Evolutionary conservation across 2,888 invertebrate genomes (phyloP).

Genomic region (Drosophila picticornis): DNA sequence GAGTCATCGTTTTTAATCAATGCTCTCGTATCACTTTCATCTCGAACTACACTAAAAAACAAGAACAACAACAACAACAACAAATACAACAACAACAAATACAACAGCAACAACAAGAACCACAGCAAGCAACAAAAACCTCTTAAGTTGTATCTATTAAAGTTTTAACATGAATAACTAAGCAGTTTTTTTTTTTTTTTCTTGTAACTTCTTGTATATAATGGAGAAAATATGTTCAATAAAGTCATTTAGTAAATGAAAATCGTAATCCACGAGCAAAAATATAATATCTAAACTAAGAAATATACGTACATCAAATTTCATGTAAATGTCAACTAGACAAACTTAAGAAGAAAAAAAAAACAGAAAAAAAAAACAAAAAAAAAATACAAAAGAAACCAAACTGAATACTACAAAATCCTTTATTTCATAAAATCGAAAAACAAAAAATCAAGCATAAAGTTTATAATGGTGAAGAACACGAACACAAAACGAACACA

Average conservation of each 20-base stretch:
- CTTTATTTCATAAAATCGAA: conserved; percentile 39
- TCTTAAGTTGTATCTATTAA: conserved; percentile 6
- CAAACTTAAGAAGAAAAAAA: conserved; percentile 34
- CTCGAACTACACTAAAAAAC: conserved; percentile 18
- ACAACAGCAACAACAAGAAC: conserved; percentile 9
- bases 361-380: conserved; percentile 5
- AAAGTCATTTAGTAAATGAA: conserved; percentile 40
- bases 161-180: conserved; percentile 18
- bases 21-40: conserved; percentile 20
- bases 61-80: conserved; percentile 7
- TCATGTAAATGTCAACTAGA: conserved; percentile 71
- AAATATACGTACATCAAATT: conserved; percentile 52
- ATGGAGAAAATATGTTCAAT: conserved; percentile 49
- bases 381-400: conserved; percentile 28
- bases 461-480: conserved; percentile 30
- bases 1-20: conserved; percentile 20
- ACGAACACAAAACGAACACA: conserved; percentile 37
- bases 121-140: conserved; percentile 9
- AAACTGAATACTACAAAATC: conserved; percentile 28
- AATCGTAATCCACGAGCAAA: conserved; percentile 30
- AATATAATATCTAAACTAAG: conserved; percentile 49
- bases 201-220: conserved; percentile 49
- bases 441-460: conserved; percentile 11
- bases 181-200: conserved; percentile 8
- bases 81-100: not conserved